A percentile compares a stretch with the other conserved stretches of the same genome.
Evolutionary conservation across 2,888 invertebrate species (phyloP).

Genomic region (Catocala sponsa): DNA sequence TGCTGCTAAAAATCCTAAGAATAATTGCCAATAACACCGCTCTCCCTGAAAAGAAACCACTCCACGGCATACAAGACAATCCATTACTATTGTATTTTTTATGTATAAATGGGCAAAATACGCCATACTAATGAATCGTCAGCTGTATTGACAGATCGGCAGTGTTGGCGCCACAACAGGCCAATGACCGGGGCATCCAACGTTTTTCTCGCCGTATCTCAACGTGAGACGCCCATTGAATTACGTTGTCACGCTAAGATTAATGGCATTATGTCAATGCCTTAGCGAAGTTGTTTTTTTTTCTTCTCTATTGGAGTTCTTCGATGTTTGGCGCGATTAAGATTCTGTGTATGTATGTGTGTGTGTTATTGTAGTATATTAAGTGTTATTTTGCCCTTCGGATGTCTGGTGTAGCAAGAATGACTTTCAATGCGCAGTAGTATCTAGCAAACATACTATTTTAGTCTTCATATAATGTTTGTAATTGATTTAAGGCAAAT

Average conservation of each 20-base stretch:
- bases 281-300: slow-evolving; percentile 38
- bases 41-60: no score
- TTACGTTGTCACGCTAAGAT: slow-evolving; percentile 72
- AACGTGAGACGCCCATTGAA: slow-evolving; percentile 59
- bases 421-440: no score
- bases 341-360: not conserved
- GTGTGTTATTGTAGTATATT: not conserved
- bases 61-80: no score
- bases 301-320: slow-evolving; percentile 43
- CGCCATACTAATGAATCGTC: slow-evolving; percentile 1
- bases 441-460: no score
- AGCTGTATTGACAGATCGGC: slow-evolving; percentile 10
- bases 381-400: no score
- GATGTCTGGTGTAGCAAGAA: no score
- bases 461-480: no score
- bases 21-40: no score
- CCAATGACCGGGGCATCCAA: slow-evolving; percentile 45
- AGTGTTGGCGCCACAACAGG: slow-evolving; percentile 45
- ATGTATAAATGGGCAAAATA: not conserved
- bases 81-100: not conserved
- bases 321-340: slow-evolving; percentile 12
- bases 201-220: slow-evolving; percentile 51
- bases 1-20: no score
- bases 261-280: slow-evolving; percentile 70
- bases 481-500: no score